Evolutionary conservation across 2,888 invertebrate genomes (phyloP), one percentile per base, ranked within the genome.

Genomic region (Cheiracanthium punctorium): DNA sequence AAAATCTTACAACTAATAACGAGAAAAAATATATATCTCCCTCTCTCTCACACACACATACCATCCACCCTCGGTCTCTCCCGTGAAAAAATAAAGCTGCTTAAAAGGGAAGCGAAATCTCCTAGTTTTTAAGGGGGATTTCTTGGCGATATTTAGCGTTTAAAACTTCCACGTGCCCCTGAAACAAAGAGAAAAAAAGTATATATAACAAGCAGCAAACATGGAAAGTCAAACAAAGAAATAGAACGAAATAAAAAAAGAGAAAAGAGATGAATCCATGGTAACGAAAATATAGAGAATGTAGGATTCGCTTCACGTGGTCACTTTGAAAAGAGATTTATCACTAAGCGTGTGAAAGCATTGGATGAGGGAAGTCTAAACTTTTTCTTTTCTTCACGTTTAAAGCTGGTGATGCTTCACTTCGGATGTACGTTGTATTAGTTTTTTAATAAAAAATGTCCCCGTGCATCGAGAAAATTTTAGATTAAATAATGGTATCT

Each of bases 291-390:
- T 14, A 37, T 12, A 17, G 30, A 37, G 12, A 32, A 70, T 10
- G 17, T 17, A 24, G 52, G 52, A 84, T 79, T 67, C 84, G 17
- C 29, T 48, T 84, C 84, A 84, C 84, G 84, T 79, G 84, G 79
- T 69, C 69, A 65, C 73, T 84, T 77, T 37, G 24, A 48, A 37
- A 43, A 64, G 74, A 79, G 84, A 84, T 84, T 79, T 84, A 84
- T 84, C 79, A 79, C 58, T 67, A 64, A 73, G 73, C 77, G 84
- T 84, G 84, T 84, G 84, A 84, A 84, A 77, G 77, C 77, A 84
- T 84, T 58, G 67, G 72, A 77, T n/a, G n/a, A n/a, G n/a, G n/a
- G n/a, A n/a, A n/a, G n/a, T n/a, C n/a, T n/a, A n/a, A n/a, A n/a
- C n/a, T n/a, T n/a, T n/a, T n/a, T n/a, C n/a, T n/a, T n/a, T n/a